Evolutionary conservation across 2,888 invertebrate genomes (phyloP), one percentile per base, ranked within the genome.

Genomic region (Lasioglossum figueresi): DNA sequence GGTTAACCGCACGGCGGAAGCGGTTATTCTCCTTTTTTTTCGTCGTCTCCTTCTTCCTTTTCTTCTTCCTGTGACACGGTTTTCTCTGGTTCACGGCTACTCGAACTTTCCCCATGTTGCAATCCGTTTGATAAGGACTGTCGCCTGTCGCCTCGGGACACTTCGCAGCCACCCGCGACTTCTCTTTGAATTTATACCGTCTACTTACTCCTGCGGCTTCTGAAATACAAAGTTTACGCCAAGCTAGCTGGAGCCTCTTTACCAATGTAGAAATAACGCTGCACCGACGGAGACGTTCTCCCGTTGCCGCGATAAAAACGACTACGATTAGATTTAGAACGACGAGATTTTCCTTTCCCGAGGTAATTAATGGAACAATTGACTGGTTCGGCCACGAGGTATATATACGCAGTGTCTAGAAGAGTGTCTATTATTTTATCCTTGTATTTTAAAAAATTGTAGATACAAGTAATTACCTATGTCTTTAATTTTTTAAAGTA

Each of bases 1-100:
- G 91, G 90, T 89, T 90, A 90, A 89, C 89, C 88, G 85, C 85
- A 88, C 87, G 82, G 77, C 81, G 80, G 84, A 86, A 79, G 79
- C 83, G 88, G 85, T 90, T 86, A 87, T 87, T 88, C 87, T 87
- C 52, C 52, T 48, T 89, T 88, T 83, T 87, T 86, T 63, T 63
- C 27, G 4, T 56, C 10, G 85, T n/a, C n/a, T 56, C 12, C 19
- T 56, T n/a, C 23, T 52, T 52, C 52, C n/a, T 52, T 23, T 89
- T 88, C 80, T 87, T 84, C 31, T 23, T 34, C 72, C 76, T 71
- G 83, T 76, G 87, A 89, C 89, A 89, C 83, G 82, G 88, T 86
- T 90, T 85, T 81, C 88, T 80, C 78, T 74, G 79, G 85, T 82
- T 81, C 88, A 80, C 88, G 85, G 88, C 81, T 86, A 73, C 78